Evolutionary conservation across 2,113 vertebrate species (phyloP), one percentile per base, ranked within the genome.

Genomic region (Isichthys henryi): DNA sequence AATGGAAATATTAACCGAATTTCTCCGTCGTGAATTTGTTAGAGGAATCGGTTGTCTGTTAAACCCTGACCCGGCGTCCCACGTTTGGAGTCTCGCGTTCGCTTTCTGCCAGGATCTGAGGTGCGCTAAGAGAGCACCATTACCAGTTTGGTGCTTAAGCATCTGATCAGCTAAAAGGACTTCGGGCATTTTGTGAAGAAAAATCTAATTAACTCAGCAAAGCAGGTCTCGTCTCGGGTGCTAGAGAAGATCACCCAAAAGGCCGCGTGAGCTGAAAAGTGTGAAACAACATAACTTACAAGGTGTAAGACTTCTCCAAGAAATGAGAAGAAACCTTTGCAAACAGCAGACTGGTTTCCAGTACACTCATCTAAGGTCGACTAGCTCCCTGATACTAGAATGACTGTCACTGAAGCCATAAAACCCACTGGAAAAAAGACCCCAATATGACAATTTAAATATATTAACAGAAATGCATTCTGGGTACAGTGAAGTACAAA

Each of bases 1-100:
- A 87, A 87, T 53, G 50, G 85, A 87, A 87, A 87, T 39, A 87
- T 53, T n/a, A 87, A 39, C 49, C 5, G 85, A 35, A 87, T 87
- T 50, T 53, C 49, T 87, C 49, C 9, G 85, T 35, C n/a, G 23
- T 7, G 31, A 35, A 53, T 87, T 87, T 53, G 50, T 53, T 87
- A 48, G 48, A 52, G 15, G 49, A 53, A 56, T 19, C 5, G 35
- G 74, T 39, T 43, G 27, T 19, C 31, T 87, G 50, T 87, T 87
- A 87, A 87, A 84, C 50, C 49, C n/a, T 87, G 27, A 53, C 50
- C 46, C 35, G 6, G 45, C 10, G 50, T 87, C 4, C 7, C 6
- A 87, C n/a, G 9, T 86, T 13, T 15, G 39, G 85, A 27, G 27
- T 49, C 46, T 27, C n/a, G 49, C n/a, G 10, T 31, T 19, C 27